phyloP scores from a whole-genome alignment of 1,140 invertebrate species.

The Scaptomyza pallida region DNA sequence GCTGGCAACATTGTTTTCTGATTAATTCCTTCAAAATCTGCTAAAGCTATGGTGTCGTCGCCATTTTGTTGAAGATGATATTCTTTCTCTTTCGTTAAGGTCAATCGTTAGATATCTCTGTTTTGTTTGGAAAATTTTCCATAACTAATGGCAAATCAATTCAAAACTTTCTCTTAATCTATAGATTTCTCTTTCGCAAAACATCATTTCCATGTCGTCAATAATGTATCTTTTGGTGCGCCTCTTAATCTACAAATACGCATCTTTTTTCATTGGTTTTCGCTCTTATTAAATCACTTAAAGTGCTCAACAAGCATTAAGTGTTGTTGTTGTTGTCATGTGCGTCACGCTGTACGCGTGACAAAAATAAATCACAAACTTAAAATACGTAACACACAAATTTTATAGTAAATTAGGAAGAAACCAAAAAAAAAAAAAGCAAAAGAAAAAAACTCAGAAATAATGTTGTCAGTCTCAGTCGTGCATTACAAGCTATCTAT shows the following conservation, averaged over 20 bases:
- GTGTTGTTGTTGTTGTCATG: conserved; percentile 19
- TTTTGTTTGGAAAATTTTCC: no score
- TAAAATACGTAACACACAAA: conserved; percentile 69
- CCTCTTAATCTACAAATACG: not conserved
- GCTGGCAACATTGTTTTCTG: conserved; percentile 36
- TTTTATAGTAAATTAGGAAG: conserved; percentile 73
- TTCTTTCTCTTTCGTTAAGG: no score
- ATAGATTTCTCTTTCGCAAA: not conserved
- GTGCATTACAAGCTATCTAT: conserved; percentile 30
- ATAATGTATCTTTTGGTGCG: not conserved
- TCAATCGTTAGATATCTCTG: no score
- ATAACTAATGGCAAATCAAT: no score
- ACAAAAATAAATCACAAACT: conserved; percentile 79
- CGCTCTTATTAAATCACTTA: conserved; percentile 4
- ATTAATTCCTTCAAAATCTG: conserved; percentile 13
- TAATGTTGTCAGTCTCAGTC: conserved; percentile 45
- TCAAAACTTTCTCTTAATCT: not conserved
- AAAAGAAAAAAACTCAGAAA: no score
- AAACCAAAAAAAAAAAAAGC: no score
- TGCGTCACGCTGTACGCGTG: conserved; percentile 60
- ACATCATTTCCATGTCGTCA: not conserved
- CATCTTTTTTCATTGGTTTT: conserved; percentile 45
- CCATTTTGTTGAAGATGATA: conserved; percentile 14
- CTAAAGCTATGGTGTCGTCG: conserved; percentile 2
- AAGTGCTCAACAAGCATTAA: conserved; percentile 23